Evolutionary conservation across 2,113 vertebrate genomes (phyloP), one percentile per base, ranked within the genome.

Genomic region (Dermatemys mawii): DNA sequence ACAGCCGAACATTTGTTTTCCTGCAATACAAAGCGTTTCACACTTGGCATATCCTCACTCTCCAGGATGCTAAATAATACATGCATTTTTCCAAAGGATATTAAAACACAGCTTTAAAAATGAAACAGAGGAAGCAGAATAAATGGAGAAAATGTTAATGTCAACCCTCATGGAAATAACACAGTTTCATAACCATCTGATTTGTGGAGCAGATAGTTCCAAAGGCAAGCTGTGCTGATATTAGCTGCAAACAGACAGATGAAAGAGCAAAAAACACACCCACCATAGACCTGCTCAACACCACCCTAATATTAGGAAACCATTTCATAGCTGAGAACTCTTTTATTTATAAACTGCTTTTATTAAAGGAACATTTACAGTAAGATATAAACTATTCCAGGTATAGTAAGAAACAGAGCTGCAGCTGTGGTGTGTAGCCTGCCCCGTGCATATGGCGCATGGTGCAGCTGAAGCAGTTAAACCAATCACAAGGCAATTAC

Each of bases 81-180:
- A 83, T 88, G 29, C 9, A 2, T 84, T 93, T 93, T 96, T 86
- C 82, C 83, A 80, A 84, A 93, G 78, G 57, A 75, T 92, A 82
- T 94, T 95, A 95, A 92, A 93, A 95, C 54, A 78, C 35, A 32
- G 48, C 44, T 95, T 91, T 90, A 87, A 92, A 94, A 90, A 86
- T 67, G 67, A 86, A 95, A 89, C 70, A 22, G 35, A 75, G 79
- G 90, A 50, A 91, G 60, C 6, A 93, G 87, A 87, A 51, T 86
- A 89, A 89, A 86, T 32, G 35, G 75, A 82, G 75, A 84, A 96
- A 91, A 93, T 79, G 38, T 55, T 50, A 84, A 46, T 80, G 83
- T 95, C 87, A 93, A 83, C 90, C 48, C 55, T 80, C 7, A 4
- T 86, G 87, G 41, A 92, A 95, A 92, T 82, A 94, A 93, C 73